phyloP scores from a whole-genome alignment of 2,113 vertebrate genomes.

The Pipra filicauda region DNA sequence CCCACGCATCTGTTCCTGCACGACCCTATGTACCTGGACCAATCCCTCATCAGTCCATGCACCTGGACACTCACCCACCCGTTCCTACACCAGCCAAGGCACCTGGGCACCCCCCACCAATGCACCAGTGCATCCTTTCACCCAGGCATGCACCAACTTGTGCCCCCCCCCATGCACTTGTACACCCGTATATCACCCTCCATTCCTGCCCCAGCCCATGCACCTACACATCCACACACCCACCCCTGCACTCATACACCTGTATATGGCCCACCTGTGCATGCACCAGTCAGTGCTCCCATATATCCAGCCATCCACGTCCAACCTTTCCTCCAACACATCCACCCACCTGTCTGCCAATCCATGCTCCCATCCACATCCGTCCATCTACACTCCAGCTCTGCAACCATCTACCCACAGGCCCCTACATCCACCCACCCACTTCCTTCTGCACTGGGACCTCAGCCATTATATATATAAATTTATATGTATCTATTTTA shows the following conservation, averaged over 20 bases:
- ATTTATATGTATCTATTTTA: not conserved
- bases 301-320: not conserved
- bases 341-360: not conserved
- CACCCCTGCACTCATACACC: not conserved
- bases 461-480: not conserved
- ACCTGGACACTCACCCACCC: not conserved
- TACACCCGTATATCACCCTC: accelerated
- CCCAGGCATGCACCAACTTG: not conserved
- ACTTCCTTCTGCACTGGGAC: not conserved
- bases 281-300: not conserved
- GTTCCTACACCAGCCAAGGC: not conserved
- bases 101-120: not conserved
- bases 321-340: not conserved
- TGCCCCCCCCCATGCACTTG: not conserved
- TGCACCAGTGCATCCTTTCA: not conserved
- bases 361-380: not conserved
- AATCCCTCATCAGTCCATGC: too few relatives aligned
- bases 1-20: not conserved
- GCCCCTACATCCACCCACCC: not conserved
- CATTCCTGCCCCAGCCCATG: too few relatives aligned
- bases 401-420: not conserved
- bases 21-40: not conserved
- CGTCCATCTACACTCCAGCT: too few relatives aligned
- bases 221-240: not conserved
- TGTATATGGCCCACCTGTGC: not conserved